A percentile compares a stretch with the other conserved stretches of the same genome.
phyloP scores from a whole-genome alignment of 1,140 invertebrate genomes.

The Rhynchophorus ferrugineus region DNA sequence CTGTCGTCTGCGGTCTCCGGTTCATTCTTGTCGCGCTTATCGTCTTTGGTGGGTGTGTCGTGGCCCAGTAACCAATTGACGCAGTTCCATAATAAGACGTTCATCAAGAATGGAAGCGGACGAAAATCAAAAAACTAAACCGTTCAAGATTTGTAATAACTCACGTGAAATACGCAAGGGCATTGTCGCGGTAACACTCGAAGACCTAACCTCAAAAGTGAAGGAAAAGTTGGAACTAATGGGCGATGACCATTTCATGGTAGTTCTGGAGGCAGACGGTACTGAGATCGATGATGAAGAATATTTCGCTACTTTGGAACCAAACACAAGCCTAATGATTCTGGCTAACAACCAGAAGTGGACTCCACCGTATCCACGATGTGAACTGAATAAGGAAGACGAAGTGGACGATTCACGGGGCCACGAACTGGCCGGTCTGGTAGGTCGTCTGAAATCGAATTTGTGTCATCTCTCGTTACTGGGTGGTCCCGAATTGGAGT shows the following conservation, averaged over 20 bases:
- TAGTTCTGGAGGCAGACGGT: conserved; percentile 72
- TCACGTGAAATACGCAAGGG: conserved; percentile 71
- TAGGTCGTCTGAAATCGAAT: conserved; percentile 67
- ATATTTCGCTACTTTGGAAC: conserved; percentile 76
- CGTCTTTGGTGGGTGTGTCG: not conserved
- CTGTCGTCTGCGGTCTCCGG: not conserved
- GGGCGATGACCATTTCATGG: conserved; percentile 35
- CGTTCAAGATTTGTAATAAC: conserved; percentile 61
- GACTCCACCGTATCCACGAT: conserved; percentile 46
- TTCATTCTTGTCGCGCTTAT: not conserved
- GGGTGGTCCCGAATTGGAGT: conserved; percentile 68
- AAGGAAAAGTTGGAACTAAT: conserved; percentile 53
- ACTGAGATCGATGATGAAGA: conserved; percentile 85
- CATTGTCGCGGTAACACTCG: conserved; percentile 65
- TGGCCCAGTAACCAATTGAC: not conserved
- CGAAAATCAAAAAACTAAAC: conserved; percentile 40
- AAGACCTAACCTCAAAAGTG: conserved; percentile 64
- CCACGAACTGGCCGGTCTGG: conserved; percentile 50
- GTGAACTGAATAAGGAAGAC: conserved; percentile 51
- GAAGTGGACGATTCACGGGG: conserved; percentile 58
- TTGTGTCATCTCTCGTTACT: conserved; percentile 73
- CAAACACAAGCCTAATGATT: conserved; percentile 73
- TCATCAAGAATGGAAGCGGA: conserved; percentile 31
- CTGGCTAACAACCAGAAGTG: conserved; percentile 66
- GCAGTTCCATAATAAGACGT: not conserved